Base-by-base conservation (phyloP, 2,888 invertebrate genomes). In the Campaea margaritaria region DNA sequence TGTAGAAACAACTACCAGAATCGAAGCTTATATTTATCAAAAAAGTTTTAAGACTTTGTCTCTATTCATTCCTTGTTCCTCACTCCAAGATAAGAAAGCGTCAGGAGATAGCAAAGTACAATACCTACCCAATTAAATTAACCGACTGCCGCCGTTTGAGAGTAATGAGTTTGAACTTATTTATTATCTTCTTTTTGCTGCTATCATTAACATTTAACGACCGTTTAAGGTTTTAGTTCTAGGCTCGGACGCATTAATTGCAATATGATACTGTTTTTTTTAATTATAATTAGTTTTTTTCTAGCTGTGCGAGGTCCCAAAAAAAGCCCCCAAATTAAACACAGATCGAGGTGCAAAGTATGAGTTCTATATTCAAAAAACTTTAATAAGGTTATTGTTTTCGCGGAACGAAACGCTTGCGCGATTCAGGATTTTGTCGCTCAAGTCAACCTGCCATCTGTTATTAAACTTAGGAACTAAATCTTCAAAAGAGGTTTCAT, bases 101-200 rank as follows among this genome's bases (percentile, higher is more conserved):
- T 78, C 75, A 76, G 67, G 69, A 83, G 86, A 88, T 87, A 88
- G 76, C 76, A 69, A 65, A 72, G 83, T 80, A 85, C 85, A 86
- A 85, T 86, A 88, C 84, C 83, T 88, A 84, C 81, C 88, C 87
- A 88, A 89, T 89, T 89, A 88, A 87, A 84, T 83, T 80, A 81
- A 79, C 83, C 80, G 75, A 83, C 81, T 76, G 75, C 75, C 13
- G 72, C 74, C 65, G 64, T 67, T 50, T 57, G 69, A 72, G 72
- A 74, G 79, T 82, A 85, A 84, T 83, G 81, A 81, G 75, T 76
- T 75, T 68, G 58, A 58, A 70, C 72, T 77, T 81, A 55, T 58
- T 58, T 58, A 58, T 48, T 46, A 49, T 53, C 58, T 21, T 12
- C 36, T 21, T 45, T 48, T 47, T 31, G 28, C 43, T 27, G 42